Conservation (phyloP, 2,888 invertebrate genomes). For the Habroteleia sp. region DNA sequence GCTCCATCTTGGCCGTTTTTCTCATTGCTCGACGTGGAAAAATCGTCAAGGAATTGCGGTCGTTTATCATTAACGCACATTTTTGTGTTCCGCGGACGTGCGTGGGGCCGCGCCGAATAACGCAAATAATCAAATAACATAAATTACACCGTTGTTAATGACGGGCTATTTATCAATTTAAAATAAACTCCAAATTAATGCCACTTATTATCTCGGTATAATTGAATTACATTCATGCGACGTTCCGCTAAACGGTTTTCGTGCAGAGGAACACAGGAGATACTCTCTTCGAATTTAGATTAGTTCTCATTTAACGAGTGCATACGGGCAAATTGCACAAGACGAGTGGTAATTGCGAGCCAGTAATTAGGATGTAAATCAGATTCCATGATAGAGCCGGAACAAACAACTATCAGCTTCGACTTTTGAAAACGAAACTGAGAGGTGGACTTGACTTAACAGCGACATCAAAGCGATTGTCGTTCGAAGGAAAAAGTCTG, state of each 20-base stretch:
- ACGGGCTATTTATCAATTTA: slow-evolving; percentile 12
- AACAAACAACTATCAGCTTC: slow-evolving; percentile 39
- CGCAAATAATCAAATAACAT: slow-evolving; percentile 20
- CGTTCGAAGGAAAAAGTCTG: slow-evolving; percentile 25
- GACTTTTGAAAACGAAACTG: slow-evolving; percentile 37
- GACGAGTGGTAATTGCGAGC: slow-evolving; percentile 59
- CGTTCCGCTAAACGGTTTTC: slow-evolving; percentile 9
- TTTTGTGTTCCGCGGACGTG: slow-evolving; percentile 10
- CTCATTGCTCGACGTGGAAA: slow-evolving; percentile 40
- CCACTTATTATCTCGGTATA: slow-evolving; percentile 18
- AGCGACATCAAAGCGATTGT: slow-evolving; percentile 51
- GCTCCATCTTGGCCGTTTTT: slow-evolving; percentile 39
- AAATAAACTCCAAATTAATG: neutral
- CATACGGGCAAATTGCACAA: slow-evolving; percentile 59
- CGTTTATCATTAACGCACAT: slow-evolving; percentile 55
- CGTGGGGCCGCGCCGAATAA: neutral
- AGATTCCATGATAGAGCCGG: slow-evolving; percentile 68
- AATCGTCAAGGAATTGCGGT: slow-evolving; percentile 51
- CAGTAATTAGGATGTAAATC: slow-evolving; percentile 76
- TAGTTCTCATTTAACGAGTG: slow-evolving; percentile 63
- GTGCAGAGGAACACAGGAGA: slow-evolving; percentile 1
- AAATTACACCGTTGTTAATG: slow-evolving; percentile 18
- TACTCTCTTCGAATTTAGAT: slow-evolving; percentile 69
- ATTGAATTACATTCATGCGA: slow-evolving; percentile 34
- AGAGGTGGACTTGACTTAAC: slow-evolving; percentile 49